Conservation (phyloP, 2,797 vertebrate species). For the Sebastes oblongus region DNA sequence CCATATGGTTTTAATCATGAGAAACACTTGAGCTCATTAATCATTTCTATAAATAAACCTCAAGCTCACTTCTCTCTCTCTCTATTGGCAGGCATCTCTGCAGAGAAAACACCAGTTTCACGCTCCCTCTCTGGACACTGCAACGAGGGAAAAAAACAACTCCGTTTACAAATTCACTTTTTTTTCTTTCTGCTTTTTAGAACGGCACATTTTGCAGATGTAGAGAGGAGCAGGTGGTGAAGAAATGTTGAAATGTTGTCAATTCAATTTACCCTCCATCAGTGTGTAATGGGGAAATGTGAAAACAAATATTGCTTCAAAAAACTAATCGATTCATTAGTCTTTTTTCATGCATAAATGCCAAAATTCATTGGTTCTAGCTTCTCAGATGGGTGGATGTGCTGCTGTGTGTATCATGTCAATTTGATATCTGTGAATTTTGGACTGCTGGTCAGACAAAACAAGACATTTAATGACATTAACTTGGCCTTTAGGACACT, state of each 20-base stretch:
- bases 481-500: not conserved
- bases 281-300: not conserved
- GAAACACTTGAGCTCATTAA: not conserved
- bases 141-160: not conserved
- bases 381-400: not conserved
- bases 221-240: not conserved
- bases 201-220: not conserved
- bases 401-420: not conserved
- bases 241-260: not conserved
- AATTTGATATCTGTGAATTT: not conserved
- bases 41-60: not conserved
- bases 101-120: not conserved
- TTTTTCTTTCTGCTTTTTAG: not conserved
- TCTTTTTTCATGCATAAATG: not conserved
- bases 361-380: accelerated
- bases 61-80: not conserved
- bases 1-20: not conserved
- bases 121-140: not conserved
- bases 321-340: not conserved
- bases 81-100: not conserved
- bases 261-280: not conserved
- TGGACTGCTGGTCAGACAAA: not conserved
- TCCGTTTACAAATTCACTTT: not conserved
- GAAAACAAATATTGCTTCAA: not conserved
- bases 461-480: not conserved